Evolutionary conservation across 2,888 invertebrate species (phyloP).

Genomic region (Agriopis marginaria): DNA sequence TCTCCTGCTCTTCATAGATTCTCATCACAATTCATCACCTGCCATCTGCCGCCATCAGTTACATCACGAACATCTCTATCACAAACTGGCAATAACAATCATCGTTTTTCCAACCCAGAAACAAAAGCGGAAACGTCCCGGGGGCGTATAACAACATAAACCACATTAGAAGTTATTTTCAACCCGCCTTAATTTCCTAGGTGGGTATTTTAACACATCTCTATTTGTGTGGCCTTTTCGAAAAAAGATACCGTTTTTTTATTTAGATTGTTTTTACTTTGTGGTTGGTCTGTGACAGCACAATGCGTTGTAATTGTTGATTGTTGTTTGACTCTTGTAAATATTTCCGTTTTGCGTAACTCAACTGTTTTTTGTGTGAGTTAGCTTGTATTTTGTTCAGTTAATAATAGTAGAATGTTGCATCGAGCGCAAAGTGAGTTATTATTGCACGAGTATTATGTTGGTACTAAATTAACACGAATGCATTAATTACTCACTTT

Average conservation of each 20-base stretch:
- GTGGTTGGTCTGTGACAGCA: background rate
- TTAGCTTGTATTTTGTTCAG: too few relatives aligned
- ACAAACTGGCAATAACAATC: background rate
- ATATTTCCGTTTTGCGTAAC: too few relatives aligned
- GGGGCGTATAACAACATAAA: constrained; percentile 34
- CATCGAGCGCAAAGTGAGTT: too few relatives aligned
- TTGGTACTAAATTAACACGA: too few relatives aligned
- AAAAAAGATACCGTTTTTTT: background rate
- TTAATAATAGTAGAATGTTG: too few relatives aligned
- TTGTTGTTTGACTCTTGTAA: too few relatives aligned
- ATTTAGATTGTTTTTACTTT: background rate
- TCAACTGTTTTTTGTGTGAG: too few relatives aligned
- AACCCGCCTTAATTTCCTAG: constrained; percentile 36
- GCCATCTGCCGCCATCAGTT: constrained; percentile 7
- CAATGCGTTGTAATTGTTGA: too few relatives aligned
- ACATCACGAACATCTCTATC: constrained; percentile 12
- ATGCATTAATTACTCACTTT: too few relatives aligned
- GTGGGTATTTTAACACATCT: constrained; percentile 45
- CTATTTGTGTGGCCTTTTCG: constrained; percentile 43
- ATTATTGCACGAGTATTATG: too few relatives aligned
- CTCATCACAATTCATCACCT: background rate
- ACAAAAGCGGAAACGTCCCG: constrained; percentile 35
- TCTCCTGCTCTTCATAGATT: too few relatives aligned
- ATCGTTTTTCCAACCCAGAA: constrained; percentile 29
- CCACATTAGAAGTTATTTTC: constrained; percentile 29